Evolutionary conservation across 2,888 invertebrate genomes (phyloP), one percentile per base, ranked within the genome.

Genomic region (Cephus sareptanus): DNA sequence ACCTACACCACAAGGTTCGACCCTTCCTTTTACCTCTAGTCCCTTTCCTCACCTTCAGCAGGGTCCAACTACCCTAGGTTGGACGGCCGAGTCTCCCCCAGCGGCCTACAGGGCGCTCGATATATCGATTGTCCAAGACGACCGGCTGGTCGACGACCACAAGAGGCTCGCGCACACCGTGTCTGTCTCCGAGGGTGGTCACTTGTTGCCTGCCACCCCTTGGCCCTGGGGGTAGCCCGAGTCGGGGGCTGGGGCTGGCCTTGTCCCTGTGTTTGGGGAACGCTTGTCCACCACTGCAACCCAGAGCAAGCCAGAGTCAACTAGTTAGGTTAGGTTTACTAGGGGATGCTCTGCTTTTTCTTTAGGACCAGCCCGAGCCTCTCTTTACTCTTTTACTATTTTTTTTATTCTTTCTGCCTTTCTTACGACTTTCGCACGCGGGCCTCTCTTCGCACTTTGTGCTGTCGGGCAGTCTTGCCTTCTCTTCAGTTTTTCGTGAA

Each of bases 111-210:
- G 31, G 70, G 15, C 30, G 70, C 30, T 78, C 78, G 78, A 78
- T 78, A 78, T 76, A 78, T 90, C 87, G 90, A 90, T 85, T 88
- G 83, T 85, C 84, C 81, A 81, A 81, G 84, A 83, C 82, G 82
- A 83, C 84, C 85, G 89, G 85, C 88, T 87, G 87, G 87, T 89
- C 88, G 87, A 83, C 86, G 87, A 88, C 88, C 87, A 84, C 84
- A 82, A 81, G 76, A 78, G 34, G 69, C 77, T 77, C 76, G 68
- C 69, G 75, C 37, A 74, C 78, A 68, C 74, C 76, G 75, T 78
- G 78, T 82, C 77, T 78, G 79, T 75, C 74, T 34, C 40, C 75
- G 69, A 76, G 79, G 76, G 75, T 77, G 80, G 78, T 81, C 80
- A 80, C 81, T 80, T 87, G 85, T 89, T 89, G 89, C 89, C 89